A percentile compares a stretch with the other conserved stretches of the same genome.
Conservation (phyloP, 2,797 vertebrate genomes). For the Centroberyx gerrardi region DNA sequence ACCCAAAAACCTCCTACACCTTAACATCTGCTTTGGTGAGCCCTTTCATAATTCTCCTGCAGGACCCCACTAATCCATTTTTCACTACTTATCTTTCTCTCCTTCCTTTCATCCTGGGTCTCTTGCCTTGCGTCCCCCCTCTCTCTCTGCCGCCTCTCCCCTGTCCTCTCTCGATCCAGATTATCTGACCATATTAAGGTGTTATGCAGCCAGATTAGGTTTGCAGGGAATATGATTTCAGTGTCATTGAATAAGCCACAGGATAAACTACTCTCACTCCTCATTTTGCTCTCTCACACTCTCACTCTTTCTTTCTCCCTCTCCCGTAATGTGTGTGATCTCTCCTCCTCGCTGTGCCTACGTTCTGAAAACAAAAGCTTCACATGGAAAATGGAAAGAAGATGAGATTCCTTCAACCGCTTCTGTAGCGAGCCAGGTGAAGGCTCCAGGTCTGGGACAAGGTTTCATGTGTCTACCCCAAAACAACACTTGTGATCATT, state of each 20-base stretch:
- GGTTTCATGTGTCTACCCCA: not conserved
- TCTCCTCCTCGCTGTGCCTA: conserved; percentile 3
- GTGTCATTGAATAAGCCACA: conserved; percentile 68
- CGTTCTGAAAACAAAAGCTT: conserved; percentile 5
- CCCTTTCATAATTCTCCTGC: not conserved
- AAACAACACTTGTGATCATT: not conserved
- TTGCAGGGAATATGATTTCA: conserved; percentile 73
- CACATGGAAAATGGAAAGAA: not conserved
- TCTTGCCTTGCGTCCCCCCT: conserved; percentile 17
- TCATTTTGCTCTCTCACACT: conserved; percentile 22
- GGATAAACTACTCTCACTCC: conserved; percentile 48
- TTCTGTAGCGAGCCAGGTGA: not conserved
- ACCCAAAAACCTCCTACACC: not conserved
- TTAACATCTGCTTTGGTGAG: conserved; percentile 16
- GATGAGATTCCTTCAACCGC: not conserved
- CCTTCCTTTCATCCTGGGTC: conserved; percentile 6
- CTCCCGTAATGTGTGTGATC: not conserved
- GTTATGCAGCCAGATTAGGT: conserved; percentile 77
- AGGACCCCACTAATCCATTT: conserved; percentile 19
- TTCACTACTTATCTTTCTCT: conserved; percentile 14
- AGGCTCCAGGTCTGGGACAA: not conserved
- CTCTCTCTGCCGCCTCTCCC: conserved; percentile 27
- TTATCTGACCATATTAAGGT: conserved; percentile 78
- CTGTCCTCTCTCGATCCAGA: conserved; percentile 67
- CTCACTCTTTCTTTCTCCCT: conserved; percentile 9